phyloP scores from a whole-genome alignment of 1,140 invertebrate genomes.

The Sycophaga agraensis region DNA sequence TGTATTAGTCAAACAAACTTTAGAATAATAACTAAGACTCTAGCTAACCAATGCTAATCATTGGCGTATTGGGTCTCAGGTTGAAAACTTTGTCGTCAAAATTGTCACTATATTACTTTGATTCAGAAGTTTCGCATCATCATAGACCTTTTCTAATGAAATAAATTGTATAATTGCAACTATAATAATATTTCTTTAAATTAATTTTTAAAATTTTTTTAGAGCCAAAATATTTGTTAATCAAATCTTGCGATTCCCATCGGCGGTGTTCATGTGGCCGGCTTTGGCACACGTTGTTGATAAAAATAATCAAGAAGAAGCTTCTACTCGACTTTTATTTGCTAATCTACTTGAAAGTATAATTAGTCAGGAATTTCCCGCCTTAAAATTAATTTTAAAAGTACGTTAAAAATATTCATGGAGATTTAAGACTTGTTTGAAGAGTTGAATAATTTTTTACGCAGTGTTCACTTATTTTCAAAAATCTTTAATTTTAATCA shows the following conservation, averaged over 20 bases:
- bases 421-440: neutral
- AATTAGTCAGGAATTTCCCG: slow-evolving; percentile 45
- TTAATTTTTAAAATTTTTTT: slow-evolving; percentile 8
- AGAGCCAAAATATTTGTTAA: slow-evolving; percentile 49
- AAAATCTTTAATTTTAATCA: slow-evolving; percentile 19
- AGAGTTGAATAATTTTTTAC: neutral
- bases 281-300: slow-evolving; percentile 42
- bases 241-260: slow-evolving; percentile 49
- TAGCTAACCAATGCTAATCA: slow-evolving; percentile 53
- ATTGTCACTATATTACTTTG: slow-evolving; percentile 32
- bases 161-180: slow-evolving; percentile 11
- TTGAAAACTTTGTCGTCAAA: slow-evolving; percentile 56
- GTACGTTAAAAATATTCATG: slow-evolving; percentile 30
- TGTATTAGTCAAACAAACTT: neutral
- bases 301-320: slow-evolving; percentile 40
- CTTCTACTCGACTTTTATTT: slow-evolving; percentile 42
- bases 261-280: slow-evolving; percentile 48
- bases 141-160: slow-evolving; percentile 37
- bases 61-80: slow-evolving; percentile 48
- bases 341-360: slow-evolving; percentile 49
- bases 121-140: slow-evolving; percentile 40
- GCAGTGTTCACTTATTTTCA: neutral
- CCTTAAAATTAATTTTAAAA: slow-evolving; percentile 45
- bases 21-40: slow-evolving; percentile 38
- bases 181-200: neutral